Percentiles rank a stretch among this genome's conserved stretches.
phyloP scores from a whole-genome alignment of 2,113 vertebrate genomes.

The Leptobrachium ailaonicum region DNA sequence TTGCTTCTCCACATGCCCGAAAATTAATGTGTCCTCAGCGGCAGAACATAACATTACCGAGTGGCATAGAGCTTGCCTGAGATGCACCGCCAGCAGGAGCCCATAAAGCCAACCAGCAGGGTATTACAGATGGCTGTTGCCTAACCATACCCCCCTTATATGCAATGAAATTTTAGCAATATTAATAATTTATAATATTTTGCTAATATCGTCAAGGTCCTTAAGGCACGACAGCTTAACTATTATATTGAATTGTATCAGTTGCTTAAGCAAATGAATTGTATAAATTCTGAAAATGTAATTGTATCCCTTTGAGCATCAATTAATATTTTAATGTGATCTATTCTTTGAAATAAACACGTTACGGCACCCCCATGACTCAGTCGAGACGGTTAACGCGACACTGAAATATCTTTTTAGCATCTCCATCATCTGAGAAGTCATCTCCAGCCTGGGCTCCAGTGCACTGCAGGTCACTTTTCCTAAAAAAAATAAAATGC shows the following conservation, averaged over 20 bases:
- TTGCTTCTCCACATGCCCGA: not conserved
- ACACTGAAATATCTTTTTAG: too few relatives aligned
- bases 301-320: not conserved
- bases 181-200: conserved; percentile 1
- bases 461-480: too few relatives aligned
- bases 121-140: not conserved
- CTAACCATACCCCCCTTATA: not conserved
- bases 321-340: not conserved
- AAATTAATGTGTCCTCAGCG: not conserved
- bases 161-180: not conserved
- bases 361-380: not conserved
- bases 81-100: not conserved
- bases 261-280: not conserved
- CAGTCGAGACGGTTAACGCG: not conserved
- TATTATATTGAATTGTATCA: not conserved
- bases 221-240: not conserved
- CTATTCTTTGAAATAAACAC: not conserved
- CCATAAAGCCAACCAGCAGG: not conserved
- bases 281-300: not conserved
- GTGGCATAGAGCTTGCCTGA: not conserved
- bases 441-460: too few relatives aligned
- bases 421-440: too few relatives aligned
- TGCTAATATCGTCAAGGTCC: not conserved
- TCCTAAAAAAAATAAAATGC: too few relatives aligned
- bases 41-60: not conserved